Percentiles rank a stretch among this genome's conserved stretches.
Evolutionary conservation across 2,797 vertebrate species (phyloP).

Genomic region (Crocodylus rhombifer): DNA sequence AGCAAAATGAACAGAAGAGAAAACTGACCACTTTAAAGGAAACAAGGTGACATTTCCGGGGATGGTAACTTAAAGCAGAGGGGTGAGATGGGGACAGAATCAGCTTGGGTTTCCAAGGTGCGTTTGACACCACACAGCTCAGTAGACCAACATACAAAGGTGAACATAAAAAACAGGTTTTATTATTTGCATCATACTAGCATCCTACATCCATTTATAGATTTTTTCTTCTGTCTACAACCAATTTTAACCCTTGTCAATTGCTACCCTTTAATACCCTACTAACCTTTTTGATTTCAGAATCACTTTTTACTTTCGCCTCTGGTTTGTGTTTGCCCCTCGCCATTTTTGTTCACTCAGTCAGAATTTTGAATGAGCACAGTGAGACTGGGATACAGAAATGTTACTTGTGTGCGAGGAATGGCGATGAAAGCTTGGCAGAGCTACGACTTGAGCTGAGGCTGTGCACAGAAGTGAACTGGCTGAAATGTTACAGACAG

Average conservation of each 20-base stretch:
- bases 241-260: too few species aligned
- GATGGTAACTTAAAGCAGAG: neutral
- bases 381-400: neutral
- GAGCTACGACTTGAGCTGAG: neutral
- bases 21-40: conserved; percentile 35
- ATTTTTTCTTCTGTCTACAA: neutral
- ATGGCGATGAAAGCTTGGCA: fast-evolving
- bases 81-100: neutral
- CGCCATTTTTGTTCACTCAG: neutral
- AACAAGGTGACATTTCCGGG: neutral
- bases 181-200: neutral
- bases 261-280: neutral
- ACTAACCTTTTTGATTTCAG: neutral
- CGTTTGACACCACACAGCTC: neutral
- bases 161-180: conserved; percentile 8
- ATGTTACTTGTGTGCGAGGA: neutral
- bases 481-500: neutral
- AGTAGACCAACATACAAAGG: conserved; percentile 16
- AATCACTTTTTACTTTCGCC: neutral
- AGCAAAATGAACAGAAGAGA: conserved; percentile 9
- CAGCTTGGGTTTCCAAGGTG: neutral
- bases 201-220: too few species aligned
- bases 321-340: neutral
- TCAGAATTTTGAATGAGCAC: neutral
- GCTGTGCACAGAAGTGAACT: conserved; percentile 18